Evolutionary conservation across 2,888 invertebrate genomes (phyloP).

Genomic region (Caenorhabditis parvicauda): DNA sequence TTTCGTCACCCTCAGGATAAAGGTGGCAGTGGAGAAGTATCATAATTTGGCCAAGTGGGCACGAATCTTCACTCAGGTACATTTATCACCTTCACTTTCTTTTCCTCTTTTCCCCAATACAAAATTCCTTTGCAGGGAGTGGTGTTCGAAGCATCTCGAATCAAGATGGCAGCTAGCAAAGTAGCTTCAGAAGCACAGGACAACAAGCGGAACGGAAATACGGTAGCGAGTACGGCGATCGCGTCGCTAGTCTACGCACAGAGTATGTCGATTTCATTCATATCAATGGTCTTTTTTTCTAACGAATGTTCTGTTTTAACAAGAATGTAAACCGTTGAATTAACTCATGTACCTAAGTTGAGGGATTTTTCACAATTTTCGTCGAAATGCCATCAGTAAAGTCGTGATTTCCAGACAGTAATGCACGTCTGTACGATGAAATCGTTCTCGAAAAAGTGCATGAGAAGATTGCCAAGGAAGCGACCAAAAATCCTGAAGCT

Average conservation of each 20-base stretch:
- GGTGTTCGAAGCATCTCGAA: slow-evolving; percentile 20
- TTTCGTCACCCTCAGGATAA: slow-evolving; percentile 42
- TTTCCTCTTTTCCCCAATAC: no score
- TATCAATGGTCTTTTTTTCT: no score
- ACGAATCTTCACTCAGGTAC: slow-evolving; percentile 73
- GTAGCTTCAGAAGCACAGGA: slow-evolving; percentile 79
- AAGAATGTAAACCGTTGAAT: background rate
- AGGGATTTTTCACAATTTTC: no score
- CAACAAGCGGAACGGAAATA: slow-evolving; percentile 74
- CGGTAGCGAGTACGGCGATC: slow-evolving; percentile 65
- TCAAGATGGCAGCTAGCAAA: slow-evolving; percentile 74
- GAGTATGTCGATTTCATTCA: slow-evolving; percentile 12
- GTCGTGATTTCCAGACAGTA: slow-evolving; percentile 41
- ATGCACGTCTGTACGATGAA: slow-evolving; percentile 40
- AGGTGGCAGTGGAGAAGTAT: slow-evolving; percentile 74
- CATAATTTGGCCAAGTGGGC: slow-evolving; percentile 76
- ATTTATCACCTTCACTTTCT: slow-evolving; percentile 61
- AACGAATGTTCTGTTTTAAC: background rate
- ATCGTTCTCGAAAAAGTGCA: slow-evolving; percentile 51
- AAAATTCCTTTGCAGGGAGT: slow-evolving; percentile 8
- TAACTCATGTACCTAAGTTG: background rate
- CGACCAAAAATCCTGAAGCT: slow-evolving; percentile 25
- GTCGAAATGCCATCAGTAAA: background rate
- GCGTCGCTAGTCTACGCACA: slow-evolving; percentile 31
- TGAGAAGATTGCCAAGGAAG: slow-evolving; percentile 35